These are phyloP conservation scores for Tiliacea aurago DNA, from an alignment of 2,888 invertebrate genomes.

Conservation along the genomic window DNA sequence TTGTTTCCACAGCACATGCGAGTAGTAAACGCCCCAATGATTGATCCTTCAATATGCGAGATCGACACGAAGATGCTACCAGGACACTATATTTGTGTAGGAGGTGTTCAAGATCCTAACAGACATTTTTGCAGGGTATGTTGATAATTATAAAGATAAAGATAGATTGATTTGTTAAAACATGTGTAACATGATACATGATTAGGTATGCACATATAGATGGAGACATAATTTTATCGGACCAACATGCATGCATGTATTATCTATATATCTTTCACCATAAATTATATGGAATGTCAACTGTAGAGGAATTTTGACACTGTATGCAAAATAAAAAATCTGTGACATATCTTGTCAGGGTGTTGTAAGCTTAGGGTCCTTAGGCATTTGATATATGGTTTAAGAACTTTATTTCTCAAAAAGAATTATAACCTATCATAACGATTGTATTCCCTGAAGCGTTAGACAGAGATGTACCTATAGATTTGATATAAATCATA, in stretches of 20 bases:
- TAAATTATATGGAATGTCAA: background rate
- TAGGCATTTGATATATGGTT: background rate
- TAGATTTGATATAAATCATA: background rate
- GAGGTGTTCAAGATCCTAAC: constrained; percentile 86
- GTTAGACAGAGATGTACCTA: too few species aligned
- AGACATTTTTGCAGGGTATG: constrained; percentile 86
- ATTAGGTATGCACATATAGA: too few species aligned
- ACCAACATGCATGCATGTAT: too few species aligned
- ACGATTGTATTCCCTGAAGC: too few species aligned
- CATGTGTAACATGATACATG: too few species aligned
- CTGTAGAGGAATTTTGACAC: background rate
- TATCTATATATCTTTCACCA: background rate
- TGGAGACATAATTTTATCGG: too few species aligned
- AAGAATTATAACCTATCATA: too few species aligned
- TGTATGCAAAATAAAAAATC: background rate
- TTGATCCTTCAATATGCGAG: constrained; percentile 82
- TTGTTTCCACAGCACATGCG: constrained; percentile 80
- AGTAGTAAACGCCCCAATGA: constrained; percentile 82
- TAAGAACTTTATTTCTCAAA: too few species aligned
- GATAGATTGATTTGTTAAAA: background rate
- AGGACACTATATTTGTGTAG: constrained; percentile 83
- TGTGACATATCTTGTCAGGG: background rate
- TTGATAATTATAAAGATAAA: too few species aligned
- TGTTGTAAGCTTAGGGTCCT: background rate
- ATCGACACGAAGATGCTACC: constrained; percentile 79